Percentiles rank a stretch among this genome's conserved stretches.
These are phyloP conservation scores for Copidosoma floridanum DNA, from an alignment of 1,140 invertebrate genomes.

Conservation along the genomic window DNA sequence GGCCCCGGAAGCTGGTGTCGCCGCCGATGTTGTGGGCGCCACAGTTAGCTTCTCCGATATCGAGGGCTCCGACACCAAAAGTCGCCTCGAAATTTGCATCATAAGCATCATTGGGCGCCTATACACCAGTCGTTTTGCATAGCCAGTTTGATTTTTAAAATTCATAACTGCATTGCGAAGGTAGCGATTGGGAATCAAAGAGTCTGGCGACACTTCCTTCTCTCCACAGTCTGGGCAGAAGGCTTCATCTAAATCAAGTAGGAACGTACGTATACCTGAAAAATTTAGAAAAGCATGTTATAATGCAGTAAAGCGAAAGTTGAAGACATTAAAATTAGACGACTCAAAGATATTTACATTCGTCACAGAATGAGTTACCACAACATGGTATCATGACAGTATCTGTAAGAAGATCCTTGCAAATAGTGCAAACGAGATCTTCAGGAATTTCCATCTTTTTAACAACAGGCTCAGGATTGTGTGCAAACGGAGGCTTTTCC, in stretches of 20 bases:
- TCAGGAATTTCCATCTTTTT: slow-evolving; percentile 80
- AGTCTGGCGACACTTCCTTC: slow-evolving; percentile 88
- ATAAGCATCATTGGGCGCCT: slow-evolving; percentile 25
- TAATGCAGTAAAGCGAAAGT: slow-evolving; percentile 8
- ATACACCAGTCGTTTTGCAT: slow-evolving; percentile 56
- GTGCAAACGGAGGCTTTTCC: slow-evolving; percentile 64
- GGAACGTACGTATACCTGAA: slow-evolving; percentile 78
- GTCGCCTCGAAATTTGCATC: not conserved
- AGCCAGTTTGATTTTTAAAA: slow-evolving; percentile 89
- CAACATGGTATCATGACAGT: slow-evolving; percentile 97
- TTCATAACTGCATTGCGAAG: slow-evolving; percentile 82
- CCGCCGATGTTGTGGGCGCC: slow-evolving; percentile 8
- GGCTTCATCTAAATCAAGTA: slow-evolving; percentile 91
- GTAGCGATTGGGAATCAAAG: slow-evolving; percentile 90
- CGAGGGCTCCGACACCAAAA: not conserved
- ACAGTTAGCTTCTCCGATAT: slow-evolving; percentile 32
- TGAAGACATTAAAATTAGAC: slow-evolving; percentile 21
- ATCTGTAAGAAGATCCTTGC: slow-evolving; percentile 90
- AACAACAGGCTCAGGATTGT: slow-evolving; percentile 58
- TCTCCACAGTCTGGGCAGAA: slow-evolving; percentile 93
- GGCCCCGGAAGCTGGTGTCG: slow-evolving; percentile 10
- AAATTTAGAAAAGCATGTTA: slow-evolving; percentile 29
- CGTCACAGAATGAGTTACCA: slow-evolving; percentile 96
- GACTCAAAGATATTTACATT: slow-evolving; percentile 70
- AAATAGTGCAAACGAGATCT: slow-evolving; percentile 87